Evolutionary conservation across 23 tunicate species (phyloP).

Genomic region (Ascidia mentula): DNA sequence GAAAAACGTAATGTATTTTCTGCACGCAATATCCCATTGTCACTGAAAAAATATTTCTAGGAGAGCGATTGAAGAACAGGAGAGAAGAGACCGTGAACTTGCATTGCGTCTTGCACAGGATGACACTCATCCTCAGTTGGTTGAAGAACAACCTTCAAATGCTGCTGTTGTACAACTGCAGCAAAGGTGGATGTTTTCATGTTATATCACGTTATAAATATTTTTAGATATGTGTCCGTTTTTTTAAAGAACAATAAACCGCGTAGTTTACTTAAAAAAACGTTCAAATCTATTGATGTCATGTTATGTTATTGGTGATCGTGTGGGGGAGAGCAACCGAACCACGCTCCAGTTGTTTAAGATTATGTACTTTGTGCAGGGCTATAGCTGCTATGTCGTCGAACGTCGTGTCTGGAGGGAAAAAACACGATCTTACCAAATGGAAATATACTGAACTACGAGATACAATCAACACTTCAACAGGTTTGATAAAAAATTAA

Average conservation of each 20-base stretch:
- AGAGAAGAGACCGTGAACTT: slow-evolving; percentile 82
- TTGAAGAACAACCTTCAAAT: slow-evolving; percentile 52
- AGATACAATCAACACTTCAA: slow-evolving; percentile 94
- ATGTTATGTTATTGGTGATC: too few species aligned
- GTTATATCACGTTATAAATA: too few species aligned
- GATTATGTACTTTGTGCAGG: slow-evolving; percentile 4
- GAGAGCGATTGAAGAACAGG: slow-evolving; percentile 77
- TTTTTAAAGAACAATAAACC: too few species aligned
- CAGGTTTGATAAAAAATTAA: slow-evolving; percentile 57
- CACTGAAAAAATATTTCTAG: too few species aligned
- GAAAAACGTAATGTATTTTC: too few species aligned
- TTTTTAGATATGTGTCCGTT: too few species aligned
- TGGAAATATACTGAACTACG: slow-evolving; percentile 93
- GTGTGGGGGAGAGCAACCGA: too few species aligned
- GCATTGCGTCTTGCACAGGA: slow-evolving; percentile 95
- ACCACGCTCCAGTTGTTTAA: too few species aligned
- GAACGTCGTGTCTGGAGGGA: background rate
- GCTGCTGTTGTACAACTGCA: slow-evolving; percentile 54
- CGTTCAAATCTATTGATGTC: too few species aligned
- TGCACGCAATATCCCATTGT: too few species aligned
- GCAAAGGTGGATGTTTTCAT: slow-evolving; percentile 31
- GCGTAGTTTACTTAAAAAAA: too few species aligned
- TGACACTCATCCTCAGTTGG: slow-evolving; percentile 71
- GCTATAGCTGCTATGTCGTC: slow-evolving; percentile 14
- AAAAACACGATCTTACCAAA: slow-evolving; percentile 66